Evolutionary conservation across 2,113 vertebrate genomes (phyloP).

Genomic region (Raja brachyura): DNA sequence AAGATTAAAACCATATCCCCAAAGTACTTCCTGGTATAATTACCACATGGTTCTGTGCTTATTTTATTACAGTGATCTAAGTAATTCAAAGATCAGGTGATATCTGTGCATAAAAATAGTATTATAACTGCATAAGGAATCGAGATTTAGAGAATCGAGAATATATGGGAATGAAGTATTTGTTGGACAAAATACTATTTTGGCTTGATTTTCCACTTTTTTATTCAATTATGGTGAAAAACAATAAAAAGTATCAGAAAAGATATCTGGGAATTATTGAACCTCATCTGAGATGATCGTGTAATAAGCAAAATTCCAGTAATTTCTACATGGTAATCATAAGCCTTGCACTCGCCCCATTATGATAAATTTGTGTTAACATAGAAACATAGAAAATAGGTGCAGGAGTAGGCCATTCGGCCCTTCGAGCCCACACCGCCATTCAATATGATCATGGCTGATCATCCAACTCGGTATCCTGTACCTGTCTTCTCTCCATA

Average conservation of each 20-base stretch:
- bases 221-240: neutral
- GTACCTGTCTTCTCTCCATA: too few relatives aligned
- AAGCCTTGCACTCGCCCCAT: neutral
- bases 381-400: too few relatives aligned
- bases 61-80: neutral
- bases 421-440: too few relatives aligned
- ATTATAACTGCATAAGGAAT: neutral
- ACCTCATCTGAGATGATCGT: neutral
- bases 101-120: neutral
- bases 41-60: neutral
- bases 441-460: too few relatives aligned
- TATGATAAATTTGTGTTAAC: neutral
- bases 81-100: neutral
- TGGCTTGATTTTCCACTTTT: neutral
- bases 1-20: neutral
- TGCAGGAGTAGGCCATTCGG: too few relatives aligned
- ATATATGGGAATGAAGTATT: neutral
- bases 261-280: neutral
- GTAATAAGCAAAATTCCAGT: neutral
- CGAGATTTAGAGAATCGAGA: neutral
- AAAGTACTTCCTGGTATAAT: neutral
- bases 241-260: neutral
- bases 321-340: neutral
- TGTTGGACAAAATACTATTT: neutral
- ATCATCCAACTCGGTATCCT: too few relatives aligned